Evolutionary conservation across 2,888 invertebrate genomes (phyloP), one percentile per base, ranked within the genome.

Genomic region (Diloba caeruleocephala): DNA sequence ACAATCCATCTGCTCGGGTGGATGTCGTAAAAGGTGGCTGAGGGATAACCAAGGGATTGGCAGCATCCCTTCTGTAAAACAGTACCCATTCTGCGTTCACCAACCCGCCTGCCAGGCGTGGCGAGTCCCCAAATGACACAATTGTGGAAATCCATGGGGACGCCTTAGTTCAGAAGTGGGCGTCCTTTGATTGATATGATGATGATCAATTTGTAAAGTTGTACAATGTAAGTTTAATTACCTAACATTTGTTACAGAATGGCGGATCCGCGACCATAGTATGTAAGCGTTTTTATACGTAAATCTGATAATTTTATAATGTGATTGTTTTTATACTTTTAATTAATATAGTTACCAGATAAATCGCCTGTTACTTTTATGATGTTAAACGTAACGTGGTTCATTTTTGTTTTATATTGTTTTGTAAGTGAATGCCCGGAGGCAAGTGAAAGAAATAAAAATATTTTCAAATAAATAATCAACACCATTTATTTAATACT

Each of bases 401-500:
- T 28, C 8, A 41, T 28, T n/a, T n/a, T 58, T 13, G 43, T 66
- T 52, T 41, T 53, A 38, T 59, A 51, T 26, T 54, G 33, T 33
- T 46, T 50, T 50, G 21, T 61, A 45, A 55, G 49, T 43, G 31
- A 32, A 15, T 33, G 29, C 12, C 25, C 29, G 10, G 0, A 25
- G 28, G 9, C 8, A 10, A 44, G 14, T 39, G 17, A 29, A 32
- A 26, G 29, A 61, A 66, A 63, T 42, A 78, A 77, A 66, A 57
- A 73, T 69, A 71, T 71, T 71, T 55, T 60, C 49, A 58, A 63
- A 51, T 67, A 73, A 74, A 81, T 89, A 81, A 85, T 90, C 81
- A 89, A 91, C 89, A 88, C 89, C 85, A 81, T 90, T 90, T 89
- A 88, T 87, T 90, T 82, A 88, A 89, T 88, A 88, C 87, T 84